phyloP scores from a whole-genome alignment of 2,888 invertebrate genomes.

The Aphodius sticticus region DNA sequence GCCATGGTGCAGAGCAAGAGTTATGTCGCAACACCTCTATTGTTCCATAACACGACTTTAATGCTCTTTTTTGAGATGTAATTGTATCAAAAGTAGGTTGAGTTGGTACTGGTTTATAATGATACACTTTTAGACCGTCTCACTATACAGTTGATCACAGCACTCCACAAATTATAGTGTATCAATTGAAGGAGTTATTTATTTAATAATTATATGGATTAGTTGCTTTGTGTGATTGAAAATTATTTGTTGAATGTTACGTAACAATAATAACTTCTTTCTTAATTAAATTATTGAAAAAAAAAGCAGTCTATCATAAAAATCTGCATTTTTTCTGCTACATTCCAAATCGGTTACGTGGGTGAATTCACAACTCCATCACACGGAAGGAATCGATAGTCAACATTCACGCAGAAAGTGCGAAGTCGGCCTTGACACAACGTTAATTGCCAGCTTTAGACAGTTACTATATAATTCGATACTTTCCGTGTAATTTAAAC shows the following conservation, averaged over 20 bases:
- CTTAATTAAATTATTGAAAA: not conserved
- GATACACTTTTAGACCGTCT: not conserved
- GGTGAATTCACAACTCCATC: not conserved
- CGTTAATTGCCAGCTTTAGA: not conserved
- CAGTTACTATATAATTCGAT: not conserved
- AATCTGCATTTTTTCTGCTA: not conserved
- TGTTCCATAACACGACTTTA: slow-evolving; percentile 13
- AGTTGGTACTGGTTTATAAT: not conserved
- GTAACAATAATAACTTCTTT: not conserved
- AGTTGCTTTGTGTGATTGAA: too few species aligned
- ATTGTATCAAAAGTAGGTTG: slow-evolving; percentile 4
- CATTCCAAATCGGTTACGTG: not conserved
- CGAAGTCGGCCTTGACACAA: not conserved
- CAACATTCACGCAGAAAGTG: slow-evolving; percentile 1
- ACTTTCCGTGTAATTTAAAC: not conserved
- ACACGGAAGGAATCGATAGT: not conserved
- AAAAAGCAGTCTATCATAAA: not conserved
- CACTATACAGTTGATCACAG: not conserved
- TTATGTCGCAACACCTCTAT: not conserved
- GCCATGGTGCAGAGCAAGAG: not conserved
- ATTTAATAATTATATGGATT: not conserved
- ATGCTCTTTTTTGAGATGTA: not conserved
- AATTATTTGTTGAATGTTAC: too few species aligned
- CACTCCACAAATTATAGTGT: not conserved
- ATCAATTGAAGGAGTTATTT: not conserved